Evolutionary conservation across 2,888 invertebrate genomes (phyloP), one percentile per base, ranked within the genome.

Genomic region (Thelaira solivaga): DNA sequence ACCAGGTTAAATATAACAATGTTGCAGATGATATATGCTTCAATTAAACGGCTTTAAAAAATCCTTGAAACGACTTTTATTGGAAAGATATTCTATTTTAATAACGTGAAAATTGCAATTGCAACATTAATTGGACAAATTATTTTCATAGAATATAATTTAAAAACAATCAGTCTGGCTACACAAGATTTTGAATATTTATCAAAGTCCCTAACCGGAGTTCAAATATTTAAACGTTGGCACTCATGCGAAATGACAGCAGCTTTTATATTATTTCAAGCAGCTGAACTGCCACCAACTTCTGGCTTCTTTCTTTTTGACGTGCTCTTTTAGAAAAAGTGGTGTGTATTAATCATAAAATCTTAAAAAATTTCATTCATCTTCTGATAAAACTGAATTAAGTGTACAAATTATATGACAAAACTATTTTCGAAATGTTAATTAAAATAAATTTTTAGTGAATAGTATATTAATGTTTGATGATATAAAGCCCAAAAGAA

Each of bases 281-380:
- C 34, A 51, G n/a, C 53, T 59, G 4, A 36, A 83, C 59, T 73
- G 82, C 81, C 47, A 69, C 86, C 83, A 85, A 87, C 86, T 87
- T 87, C 84, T 64, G 69, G 57, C 82, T 82, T 83, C 86, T 85
- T 86, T 87, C 86, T 87, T 86, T 87, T 87, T 87, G 85, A 86
- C 85, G 85, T 86, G 86, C 85, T 84, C 84, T 83, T 84, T 83
- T 83, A 83, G 82, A 82, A 83, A 82, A 83, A 85, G 84, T 83
- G 85, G 86, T 86, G 83, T 83, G 87, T 86, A 83, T 81, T 81
- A 64, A 81, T 76, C 24, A 10, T 31, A 57, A 83, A 85, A 86
- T 87, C 86, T 61, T n/a, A 24, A 80, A 83, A 81, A 83, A 82
- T 85, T 76, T 78, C 29, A 53, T 74, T 69, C 86, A 86, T 86